Evolutionary conservation across 2,797 vertebrate genomes (phyloP), one percentile per base, ranked within the genome.

Genomic region (Sebastes itinus): DNA sequence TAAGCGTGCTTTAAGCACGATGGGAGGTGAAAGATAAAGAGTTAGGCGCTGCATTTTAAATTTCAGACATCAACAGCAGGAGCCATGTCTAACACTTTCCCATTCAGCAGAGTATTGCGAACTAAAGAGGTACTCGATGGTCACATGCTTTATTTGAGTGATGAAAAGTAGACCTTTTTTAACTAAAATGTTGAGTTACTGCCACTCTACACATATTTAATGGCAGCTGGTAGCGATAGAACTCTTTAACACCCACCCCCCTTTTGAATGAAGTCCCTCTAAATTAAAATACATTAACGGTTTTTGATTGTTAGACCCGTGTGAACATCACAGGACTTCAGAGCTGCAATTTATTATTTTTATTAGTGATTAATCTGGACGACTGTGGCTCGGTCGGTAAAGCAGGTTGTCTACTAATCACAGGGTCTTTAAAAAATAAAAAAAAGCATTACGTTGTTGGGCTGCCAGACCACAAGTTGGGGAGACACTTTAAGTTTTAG

Each of bases 21-120:
- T 81, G 32, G 81, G 78, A 82, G 87, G 79, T 88, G 80, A 81
- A 86, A 69, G 85, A 81, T 86, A 72, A 82, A 83, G 73, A 86
- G 78, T 62, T 69, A 56, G 32, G 61, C 7, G 4, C 46, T 58
- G 84, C 67, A 74, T 88, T 92, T 86, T 28, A 63, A 74, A 83
- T 83, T 87, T 80, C 72, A 75, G n/a, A 65, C 77, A 75, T 76
- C 79, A 87, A 75, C 81, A 75, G 81, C 32, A 16, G 85, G 60
- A 84, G 75, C 64, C 8, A 5, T 75, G 69, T 78, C 38, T 66
- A 82, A 83, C 78, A 71, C 38, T 52, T 82, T 61, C 67, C 59
- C 23, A 62, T 87, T 83, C 78, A 74, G 70, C 81, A 2, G 35
- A 61, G 71, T 63, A 72, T 73, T 69, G 46, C 30, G 27, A 76